Evolutionary conservation across 2,113 vertebrate species (phyloP), one percentile per base, ranked within the genome.

Genomic region (Spea bombifrons): DNA sequence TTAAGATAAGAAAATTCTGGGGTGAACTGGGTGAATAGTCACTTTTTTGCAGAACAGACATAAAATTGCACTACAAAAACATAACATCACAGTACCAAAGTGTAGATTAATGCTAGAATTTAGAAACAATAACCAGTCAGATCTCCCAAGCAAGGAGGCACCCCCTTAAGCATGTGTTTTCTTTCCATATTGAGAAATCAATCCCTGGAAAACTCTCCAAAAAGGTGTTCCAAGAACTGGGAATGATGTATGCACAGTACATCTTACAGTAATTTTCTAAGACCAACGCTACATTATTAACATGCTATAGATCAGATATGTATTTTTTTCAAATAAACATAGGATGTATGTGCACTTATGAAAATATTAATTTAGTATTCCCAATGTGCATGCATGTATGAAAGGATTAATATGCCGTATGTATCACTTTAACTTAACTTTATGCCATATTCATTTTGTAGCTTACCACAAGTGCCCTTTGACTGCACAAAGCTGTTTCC

Each of bases 291-390:
- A 59, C 8, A 59, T 59, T 59, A 59, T 59, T 59, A 59, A 7
- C 65, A 63, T 70, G 75, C 17, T 61, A 69, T 76, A 76, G 15
- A 61, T 67, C 53, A 68, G 66, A 69, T 61, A 50, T 63, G 47
- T 63, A 55, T 13, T 69, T 61, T 53, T 50, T 8, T 53, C 61
- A 77, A 77, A 70, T 70, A 77, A 77, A 77, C 12, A 46, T 13
- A 63, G 75, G 15, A 69, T 17, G 55, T 10, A 16, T 30, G 52
- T 17, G 43, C 50, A 49, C 63, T 57, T 59, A 45, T 63, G 8
- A 46, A 49, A 77, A 77, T 77, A 77, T 77, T 71, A 47, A n/a
- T 69, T 68, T 71, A 77, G 66, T 17, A 63, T n/a, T 68, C 66
- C 17, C 44, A 68, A 44, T 16, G 55, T 30, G 30, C 13, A 70